Evolutionary conservation across 2,113 vertebrate species (phyloP), one percentile per base, ranked within the genome.

Genomic region (Labrus mixtus): DNA sequence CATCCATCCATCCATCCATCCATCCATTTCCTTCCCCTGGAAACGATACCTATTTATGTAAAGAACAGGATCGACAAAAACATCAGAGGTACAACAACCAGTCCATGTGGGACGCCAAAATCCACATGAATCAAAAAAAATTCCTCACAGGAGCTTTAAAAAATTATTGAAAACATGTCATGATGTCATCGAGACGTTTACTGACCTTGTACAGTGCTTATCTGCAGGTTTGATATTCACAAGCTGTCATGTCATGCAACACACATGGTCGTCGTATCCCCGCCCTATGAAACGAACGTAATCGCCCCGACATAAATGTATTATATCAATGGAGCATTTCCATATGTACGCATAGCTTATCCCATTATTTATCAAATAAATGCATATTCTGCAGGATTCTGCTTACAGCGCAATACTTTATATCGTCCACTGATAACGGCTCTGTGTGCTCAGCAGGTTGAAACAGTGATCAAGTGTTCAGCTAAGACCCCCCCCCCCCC

Each of bases 381-480:
- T 73, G 60, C 62, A 73, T 73, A 61, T 39, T 45, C 56, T 67
- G 59, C 70, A 67, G 41, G 51, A 58, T 67, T 63, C 45, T 46
- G 16, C 29, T 62, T 15, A 43, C 33, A 50, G 61, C 55, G 61
- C 46, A 48, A 68, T 73, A 36, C 71, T n/a, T n/a, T 71, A 55
- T 69, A 57, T 71, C 25, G 77, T 87, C 29, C 64, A 57, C 66
- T 77, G 68, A 79, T 60, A 64, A 62, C 5, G 13, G 9, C 66
- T 80, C 16, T 73, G 61, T 82, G 76, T 67, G 74, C 64, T 79
- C 82, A 78, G 75, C 72, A 64, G 46, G 59, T 79, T 73, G 50
- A n/a, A 66, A 55, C 64, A 41, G 54, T 78, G 56, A 76, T 68
- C 73, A 78, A 84, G 50, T 64, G 68, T 48, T 75, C 33, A 55